A percentile compares a stretch with the other conserved stretches of the same genome.
Evolutionary conservation across 2,888 invertebrate genomes (phyloP).

Genomic region (Zele albiditarsus): DNA sequence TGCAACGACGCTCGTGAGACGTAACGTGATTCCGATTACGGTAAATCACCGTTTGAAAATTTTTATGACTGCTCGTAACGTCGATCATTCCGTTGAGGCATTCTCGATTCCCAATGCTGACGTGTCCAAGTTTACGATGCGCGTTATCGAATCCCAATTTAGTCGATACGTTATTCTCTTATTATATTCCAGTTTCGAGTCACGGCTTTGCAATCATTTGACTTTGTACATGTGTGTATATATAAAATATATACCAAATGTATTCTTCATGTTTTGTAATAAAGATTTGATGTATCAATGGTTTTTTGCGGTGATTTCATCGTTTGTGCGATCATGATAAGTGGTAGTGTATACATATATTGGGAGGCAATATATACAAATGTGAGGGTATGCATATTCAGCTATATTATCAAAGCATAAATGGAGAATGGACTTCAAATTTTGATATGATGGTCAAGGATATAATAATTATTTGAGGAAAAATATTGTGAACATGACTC

Average conservation of each 20-base stretch:
- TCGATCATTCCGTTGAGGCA: slow-evolving; percentile 24
- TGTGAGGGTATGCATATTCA: too few species aligned
- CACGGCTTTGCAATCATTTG: slow-evolving; percentile 23
- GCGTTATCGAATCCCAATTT: slow-evolving; percentile 26
- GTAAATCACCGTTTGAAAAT: slow-evolving; percentile 28
- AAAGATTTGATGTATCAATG: not conserved
- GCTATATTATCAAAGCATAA: too few species aligned
- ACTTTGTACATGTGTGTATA: not conserved
- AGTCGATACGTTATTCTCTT: slow-evolving; percentile 8
- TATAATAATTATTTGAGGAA: too few species aligned
- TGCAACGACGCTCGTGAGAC: slow-evolving; percentile 1
- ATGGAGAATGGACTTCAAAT: too few species aligned
- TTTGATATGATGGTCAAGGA: too few species aligned
- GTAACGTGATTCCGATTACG: slow-evolving; percentile 18
- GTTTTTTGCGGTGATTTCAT: not conserved
- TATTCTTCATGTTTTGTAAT: not conserved
- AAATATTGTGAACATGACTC: too few species aligned
- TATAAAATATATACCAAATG: not conserved
- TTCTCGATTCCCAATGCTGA: slow-evolving; percentile 11
- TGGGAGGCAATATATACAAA: too few species aligned
- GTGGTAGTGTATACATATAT: too few species aligned
- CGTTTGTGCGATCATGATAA: not conserved
- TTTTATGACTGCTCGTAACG: slow-evolving; percentile 25
- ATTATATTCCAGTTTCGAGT: slow-evolving; percentile 17
- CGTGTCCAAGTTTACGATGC: slow-evolving; percentile 23